phyloP scores from a whole-genome alignment of 2,888 invertebrate species.

The Zygothrica quintamaculata region DNA sequence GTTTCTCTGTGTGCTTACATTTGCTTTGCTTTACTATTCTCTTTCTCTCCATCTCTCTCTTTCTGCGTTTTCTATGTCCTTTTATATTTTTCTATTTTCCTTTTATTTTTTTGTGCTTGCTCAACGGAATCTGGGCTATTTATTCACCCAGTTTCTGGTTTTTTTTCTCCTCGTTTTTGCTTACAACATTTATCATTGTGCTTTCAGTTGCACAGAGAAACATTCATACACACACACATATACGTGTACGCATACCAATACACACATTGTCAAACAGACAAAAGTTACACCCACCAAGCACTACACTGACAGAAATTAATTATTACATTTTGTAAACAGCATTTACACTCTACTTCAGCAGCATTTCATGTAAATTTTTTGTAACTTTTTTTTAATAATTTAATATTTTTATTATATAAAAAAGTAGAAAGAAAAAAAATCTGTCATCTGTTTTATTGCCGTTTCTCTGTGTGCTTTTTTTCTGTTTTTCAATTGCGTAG shows the following conservation, averaged over 20 bases:
- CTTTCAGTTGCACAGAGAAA: constrained; percentile 69
- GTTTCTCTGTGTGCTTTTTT: neutral
- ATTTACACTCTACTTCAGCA: neutral
- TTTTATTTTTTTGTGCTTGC: constrained; percentile 55
- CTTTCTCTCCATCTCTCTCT: constrained; percentile 22
- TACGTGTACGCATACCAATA: constrained; percentile 17
- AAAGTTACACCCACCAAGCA: constrained; percentile 64
- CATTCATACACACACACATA: constrained; percentile 25
- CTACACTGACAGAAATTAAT: constrained; percentile 71
- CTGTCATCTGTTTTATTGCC: no score
- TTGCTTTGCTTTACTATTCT: constrained; percentile 45
- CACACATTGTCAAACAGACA: constrained; percentile 30
- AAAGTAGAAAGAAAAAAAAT: no score
- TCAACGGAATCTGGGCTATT: constrained; percentile 82
- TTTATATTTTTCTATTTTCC: constrained; percentile 37
- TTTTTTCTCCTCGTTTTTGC: constrained; percentile 63
- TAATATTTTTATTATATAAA: no score
- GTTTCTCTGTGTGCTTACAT: constrained; percentile 31
- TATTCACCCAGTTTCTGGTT: constrained; percentile 83
- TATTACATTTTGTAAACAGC: constrained; percentile 16
- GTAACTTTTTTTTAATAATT: neutral
- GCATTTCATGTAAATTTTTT: neutral
- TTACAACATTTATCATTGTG: constrained; percentile 78
- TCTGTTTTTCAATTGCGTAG: constrained; percentile 6
- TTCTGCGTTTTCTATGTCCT: constrained; percentile 17